These are phyloP conservation scores for Anastrepha ludens DNA, from an alignment of 1,140 invertebrate genomes.

Conservation along the genomic window DNA sequence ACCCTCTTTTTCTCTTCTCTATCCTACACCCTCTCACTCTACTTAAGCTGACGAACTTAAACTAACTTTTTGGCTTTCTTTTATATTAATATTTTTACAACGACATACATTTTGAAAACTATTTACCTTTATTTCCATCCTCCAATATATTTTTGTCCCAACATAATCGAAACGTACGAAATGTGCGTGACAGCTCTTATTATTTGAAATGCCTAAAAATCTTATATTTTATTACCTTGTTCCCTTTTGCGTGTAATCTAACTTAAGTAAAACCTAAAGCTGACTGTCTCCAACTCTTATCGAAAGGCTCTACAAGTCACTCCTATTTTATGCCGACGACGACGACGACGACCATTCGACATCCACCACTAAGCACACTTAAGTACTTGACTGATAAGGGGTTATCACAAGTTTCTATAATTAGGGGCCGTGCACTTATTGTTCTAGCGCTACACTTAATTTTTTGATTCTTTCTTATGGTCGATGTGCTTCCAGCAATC, in stretches of 20 bases:
- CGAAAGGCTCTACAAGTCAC: neutral
- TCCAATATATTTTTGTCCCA: too few species aligned
- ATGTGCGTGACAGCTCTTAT: too few species aligned
- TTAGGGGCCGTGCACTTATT: neutral
- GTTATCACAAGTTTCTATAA: neutral
- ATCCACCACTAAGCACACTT: neutral
- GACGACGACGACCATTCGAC: neutral
- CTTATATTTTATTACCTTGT: neutral
- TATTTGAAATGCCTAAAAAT: too few species aligned
- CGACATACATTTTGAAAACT: too few species aligned
- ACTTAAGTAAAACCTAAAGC: neutral
- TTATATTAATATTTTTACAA: too few species aligned
- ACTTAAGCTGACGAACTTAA: too few species aligned
- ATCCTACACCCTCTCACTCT: too few species aligned
- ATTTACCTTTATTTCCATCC: too few species aligned
- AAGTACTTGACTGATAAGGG: conserved; percentile 10
- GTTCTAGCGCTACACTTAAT: neutral
- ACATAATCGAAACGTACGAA: too few species aligned
- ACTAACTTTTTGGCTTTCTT: too few species aligned
- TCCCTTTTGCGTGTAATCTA: neutral
- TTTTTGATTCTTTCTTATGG: neutral
- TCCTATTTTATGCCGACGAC: neutral
- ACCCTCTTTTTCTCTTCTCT: too few species aligned
- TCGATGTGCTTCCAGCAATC: conserved; percentile 19
- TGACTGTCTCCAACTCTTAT: neutral